Evolutionary conservation across 2,797 vertebrate species (phyloP).

Genomic region (Pangasius sanitwongsei): DNA sequence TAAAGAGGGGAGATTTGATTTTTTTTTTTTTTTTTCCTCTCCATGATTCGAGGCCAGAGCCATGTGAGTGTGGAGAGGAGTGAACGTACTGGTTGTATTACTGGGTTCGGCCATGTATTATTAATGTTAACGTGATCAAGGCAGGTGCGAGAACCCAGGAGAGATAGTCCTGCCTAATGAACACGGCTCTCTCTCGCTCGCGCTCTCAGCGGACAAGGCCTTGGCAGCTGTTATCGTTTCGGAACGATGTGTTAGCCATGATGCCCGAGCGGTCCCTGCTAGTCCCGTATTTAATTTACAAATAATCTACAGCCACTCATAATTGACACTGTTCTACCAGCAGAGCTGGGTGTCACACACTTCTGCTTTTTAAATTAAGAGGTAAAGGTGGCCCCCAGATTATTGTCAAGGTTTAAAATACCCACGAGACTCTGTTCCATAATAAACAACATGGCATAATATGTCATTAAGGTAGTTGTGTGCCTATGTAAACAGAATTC

Average conservation of each 20-base stretch:
- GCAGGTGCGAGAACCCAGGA: constrained; percentile 82
- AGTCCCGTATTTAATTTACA: constrained; percentile 81
- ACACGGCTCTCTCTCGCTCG: constrained; percentile 64
- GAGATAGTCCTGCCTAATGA: constrained; percentile 80
- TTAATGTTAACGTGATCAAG: constrained; percentile 84
- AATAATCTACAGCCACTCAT: constrained; percentile 77
- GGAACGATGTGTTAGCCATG: constrained; percentile 72
- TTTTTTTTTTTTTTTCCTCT: constrained; percentile 46
- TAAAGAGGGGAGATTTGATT: constrained; percentile 77
- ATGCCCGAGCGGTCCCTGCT: constrained; percentile 70
- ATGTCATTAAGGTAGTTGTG: constrained; percentile 7
- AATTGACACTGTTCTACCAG: constrained; percentile 76
- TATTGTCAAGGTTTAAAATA: constrained; percentile 46
- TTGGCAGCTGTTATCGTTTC: constrained; percentile 80
- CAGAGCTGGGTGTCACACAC: constrained; percentile 65
- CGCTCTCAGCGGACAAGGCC: constrained; percentile 73
- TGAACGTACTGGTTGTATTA: constrained; percentile 80
- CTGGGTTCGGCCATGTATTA: constrained; percentile 81
- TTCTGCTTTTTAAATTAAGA: constrained; percentile 60
- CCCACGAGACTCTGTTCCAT: neutral
- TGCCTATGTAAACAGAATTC: constrained; percentile 32
- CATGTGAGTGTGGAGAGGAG: constrained; percentile 64
- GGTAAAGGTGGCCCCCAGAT: constrained; percentile 49
- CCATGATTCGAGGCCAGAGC: constrained; percentile 67
- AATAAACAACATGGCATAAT: constrained; percentile 28